These are phyloP conservation scores for Listronotus oregonensis DNA, from an alignment of 1,140 invertebrate genomes.

Conservation along the genomic window DNA sequence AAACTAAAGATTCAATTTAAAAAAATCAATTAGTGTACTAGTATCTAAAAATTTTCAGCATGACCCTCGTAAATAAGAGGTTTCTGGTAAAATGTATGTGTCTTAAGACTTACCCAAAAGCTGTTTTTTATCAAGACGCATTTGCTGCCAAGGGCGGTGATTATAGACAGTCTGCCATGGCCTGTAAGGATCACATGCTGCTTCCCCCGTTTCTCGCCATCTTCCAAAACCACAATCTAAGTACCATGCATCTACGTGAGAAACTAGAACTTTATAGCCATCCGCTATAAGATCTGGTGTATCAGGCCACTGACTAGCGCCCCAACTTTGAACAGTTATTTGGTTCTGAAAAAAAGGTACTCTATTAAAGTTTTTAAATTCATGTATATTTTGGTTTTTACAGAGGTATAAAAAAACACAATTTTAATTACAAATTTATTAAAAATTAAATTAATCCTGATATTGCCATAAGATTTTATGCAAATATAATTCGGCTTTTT, in stretches of 20 bases:
- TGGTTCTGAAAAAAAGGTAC: constrained; percentile 15
- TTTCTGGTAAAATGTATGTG: too few relatives aligned
- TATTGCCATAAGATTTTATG: too few relatives aligned
- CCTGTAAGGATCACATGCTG: constrained; percentile 78
- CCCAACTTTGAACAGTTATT: constrained; percentile 71
- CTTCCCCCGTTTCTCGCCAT: constrained; percentile 73
- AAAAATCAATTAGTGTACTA: too few relatives aligned
- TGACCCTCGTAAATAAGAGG: too few relatives aligned
- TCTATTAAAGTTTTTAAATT: too few relatives aligned
- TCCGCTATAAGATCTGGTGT: constrained; percentile 73
- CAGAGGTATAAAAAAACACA: too few relatives aligned
- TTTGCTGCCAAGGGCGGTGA: constrained; percentile 71
- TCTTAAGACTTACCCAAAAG: constrained; percentile 56
- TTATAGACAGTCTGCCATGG: constrained; percentile 84
- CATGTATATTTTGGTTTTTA: too few relatives aligned
- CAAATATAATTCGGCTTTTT: too few relatives aligned
- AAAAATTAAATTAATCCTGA: too few relatives aligned
- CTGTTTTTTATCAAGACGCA: constrained; percentile 51
- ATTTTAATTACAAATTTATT: too few relatives aligned
- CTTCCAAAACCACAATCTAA: constrained; percentile 82
- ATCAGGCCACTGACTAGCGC: constrained; percentile 75
- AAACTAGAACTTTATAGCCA: constrained; percentile 77
- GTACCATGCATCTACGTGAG: constrained; percentile 85
- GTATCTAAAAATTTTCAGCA: too few relatives aligned
- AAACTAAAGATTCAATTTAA: too few relatives aligned